A percentile compares a stretch with the other conserved stretches of the same genome.
Conservation (phyloP, 2,888 invertebrate species). For the Agrilus cyanescens region DNA sequence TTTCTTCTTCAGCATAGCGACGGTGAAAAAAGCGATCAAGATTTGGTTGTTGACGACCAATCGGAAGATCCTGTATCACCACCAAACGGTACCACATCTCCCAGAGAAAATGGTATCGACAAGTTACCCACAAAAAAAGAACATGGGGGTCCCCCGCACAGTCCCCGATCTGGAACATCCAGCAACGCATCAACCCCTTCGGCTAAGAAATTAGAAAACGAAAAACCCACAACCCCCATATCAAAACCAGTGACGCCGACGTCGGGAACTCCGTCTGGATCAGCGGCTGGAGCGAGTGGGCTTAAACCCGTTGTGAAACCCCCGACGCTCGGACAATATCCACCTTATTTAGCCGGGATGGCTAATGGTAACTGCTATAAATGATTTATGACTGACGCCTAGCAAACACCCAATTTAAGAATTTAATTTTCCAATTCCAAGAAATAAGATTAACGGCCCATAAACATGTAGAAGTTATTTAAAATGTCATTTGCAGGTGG, state of each 20-base stretch:
- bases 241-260: slow-evolving; percentile 85
- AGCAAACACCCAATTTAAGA: neutral
- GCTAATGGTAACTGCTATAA: slow-evolving; percentile 33
- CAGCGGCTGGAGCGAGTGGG: slow-evolving; percentile 36
- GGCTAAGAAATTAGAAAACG: slow-evolving; percentile 70
- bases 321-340: slow-evolving; percentile 46
- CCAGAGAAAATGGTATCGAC: slow-evolving; percentile 75
- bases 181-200: slow-evolving; percentile 87
- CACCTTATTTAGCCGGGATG: slow-evolving; percentile 43
- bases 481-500: slow-evolving; percentile 33
- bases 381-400: neutral
- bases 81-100: slow-evolving; percentile 80
- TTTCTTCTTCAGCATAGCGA: slow-evolving; percentile 52
- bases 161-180: slow-evolving; percentile 72
- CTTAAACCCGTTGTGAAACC: slow-evolving; percentile 43
- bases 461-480: no score
- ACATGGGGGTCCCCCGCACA: slow-evolving; percentile 59
- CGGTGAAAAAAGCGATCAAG: slow-evolving; percentile 80
- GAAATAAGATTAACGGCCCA: no score
- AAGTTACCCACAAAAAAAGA: slow-evolving; percentile 64
- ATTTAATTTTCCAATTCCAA: neutral
- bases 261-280: slow-evolving; percentile 33
- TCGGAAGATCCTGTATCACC: slow-evolving; percentile 83
- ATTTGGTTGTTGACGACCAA: slow-evolving; percentile 89
- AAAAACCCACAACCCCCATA: slow-evolving; percentile 83